Conservation (phyloP, 2,888 invertebrate species). For the Epinotia bilunana region DNA sequence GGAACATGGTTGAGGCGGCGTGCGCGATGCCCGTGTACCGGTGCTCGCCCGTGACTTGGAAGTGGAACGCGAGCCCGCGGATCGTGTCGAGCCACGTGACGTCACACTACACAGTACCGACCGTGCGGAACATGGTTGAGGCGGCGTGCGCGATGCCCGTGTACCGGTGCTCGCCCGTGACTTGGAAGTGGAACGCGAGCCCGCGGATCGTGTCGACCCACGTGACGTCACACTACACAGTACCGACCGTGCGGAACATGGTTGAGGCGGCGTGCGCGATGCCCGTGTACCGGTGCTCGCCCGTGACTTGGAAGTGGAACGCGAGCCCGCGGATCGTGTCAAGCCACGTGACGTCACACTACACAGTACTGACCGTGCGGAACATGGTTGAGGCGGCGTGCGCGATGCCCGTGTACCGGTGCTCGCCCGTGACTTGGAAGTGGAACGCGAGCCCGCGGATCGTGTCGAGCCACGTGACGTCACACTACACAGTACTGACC, state of each 20-base stretch:
- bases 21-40: constrained; percentile 91
- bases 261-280: constrained; percentile 89
- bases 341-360: no score
- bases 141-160: constrained; percentile 91
- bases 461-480: constrained; percentile 93
- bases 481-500: constrained; percentile 78
- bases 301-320: constrained; percentile 95
- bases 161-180: constrained; percentile 93
- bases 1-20: constrained; percentile 89
- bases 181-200: constrained; percentile 95
- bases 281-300: constrained; percentile 92
- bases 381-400: constrained; percentile 91
- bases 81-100: constrained; percentile 95
- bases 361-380: constrained; percentile 83
- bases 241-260: constrained; percentile 88
- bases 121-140: constrained; percentile 88
- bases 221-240: no score
- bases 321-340: constrained; percentile 96
- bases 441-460: constrained; percentile 95
- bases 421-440: constrained; percentile 95
- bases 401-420: constrained; percentile 91
- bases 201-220: constrained; percentile 96
- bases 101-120: constrained; percentile 71
- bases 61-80: constrained; percentile 94
- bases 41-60: constrained; percentile 95